These are phyloP conservation scores for Takifugu ocellatus DNA, from an alignment of 2,797 vertebrate species.

Conservation along the genomic window DNA sequence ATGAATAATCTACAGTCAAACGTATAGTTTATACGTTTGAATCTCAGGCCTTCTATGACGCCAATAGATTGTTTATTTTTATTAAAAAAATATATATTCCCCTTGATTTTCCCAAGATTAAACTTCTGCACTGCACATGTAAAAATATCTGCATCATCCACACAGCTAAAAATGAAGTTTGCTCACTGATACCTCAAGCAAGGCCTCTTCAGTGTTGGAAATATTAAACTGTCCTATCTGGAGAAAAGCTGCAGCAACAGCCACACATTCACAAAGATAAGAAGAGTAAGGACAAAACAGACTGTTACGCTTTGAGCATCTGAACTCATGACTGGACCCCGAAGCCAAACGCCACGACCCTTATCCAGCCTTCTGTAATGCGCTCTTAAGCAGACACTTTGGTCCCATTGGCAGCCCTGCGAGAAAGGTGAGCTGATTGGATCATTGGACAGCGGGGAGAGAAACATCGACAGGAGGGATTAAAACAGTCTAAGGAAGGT, in stretches of 20 bases:
- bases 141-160: no score
- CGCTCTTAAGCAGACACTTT: background rate
- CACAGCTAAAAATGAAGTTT: no score
- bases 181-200: background rate
- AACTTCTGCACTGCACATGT: no score
- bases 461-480: conserved; percentile 31
- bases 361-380: background rate
- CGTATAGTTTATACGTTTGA: no score
- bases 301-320: conserved; percentile 45
- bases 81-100: no score
- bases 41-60: no score
- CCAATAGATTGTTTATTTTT: no score
- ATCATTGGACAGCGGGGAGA: conserved; percentile 1
- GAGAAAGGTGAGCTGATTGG: conserved; percentile 26
- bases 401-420: conserved; percentile 17
- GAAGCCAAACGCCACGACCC: background rate
- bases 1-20: no score
- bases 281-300: conserved; percentile 48
- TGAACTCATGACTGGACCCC: conserved; percentile 32
- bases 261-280: conserved; percentile 58
- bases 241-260: conserved; percentile 44
- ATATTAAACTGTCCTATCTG: conserved; percentile 10
- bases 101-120: no score
- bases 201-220: background rate
- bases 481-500: conserved; percentile 50